Conservation (phyloP, 2,888 invertebrate species). For the Xylota segnis region DNA sequence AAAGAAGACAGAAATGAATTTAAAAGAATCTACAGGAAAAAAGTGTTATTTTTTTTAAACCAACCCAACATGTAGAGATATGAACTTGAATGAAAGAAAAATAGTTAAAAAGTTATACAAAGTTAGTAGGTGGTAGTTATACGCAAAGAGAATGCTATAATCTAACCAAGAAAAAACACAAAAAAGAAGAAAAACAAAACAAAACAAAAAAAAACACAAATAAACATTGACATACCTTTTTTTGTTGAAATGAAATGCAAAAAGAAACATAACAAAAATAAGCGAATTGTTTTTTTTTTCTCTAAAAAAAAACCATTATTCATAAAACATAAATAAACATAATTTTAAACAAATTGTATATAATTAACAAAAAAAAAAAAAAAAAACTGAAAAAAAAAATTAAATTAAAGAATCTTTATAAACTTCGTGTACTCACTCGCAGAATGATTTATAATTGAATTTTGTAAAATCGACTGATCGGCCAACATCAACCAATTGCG, state of each 20-base stretch:
- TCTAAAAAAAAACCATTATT: constrained; percentile 7
- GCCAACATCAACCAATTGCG: constrained; percentile 84
- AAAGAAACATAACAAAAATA: constrained; percentile 56
- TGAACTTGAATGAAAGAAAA: no score
- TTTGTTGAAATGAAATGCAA: constrained; percentile 71
- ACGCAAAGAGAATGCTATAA: constrained; percentile 60
- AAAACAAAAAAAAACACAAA: constrained; percentile 53
- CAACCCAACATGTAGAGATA: no score
- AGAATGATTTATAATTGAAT: constrained; percentile 77
- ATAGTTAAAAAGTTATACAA: no score
- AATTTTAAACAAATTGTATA: constrained; percentile 43
- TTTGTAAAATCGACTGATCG: constrained; percentile 82
- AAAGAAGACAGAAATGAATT: no score
- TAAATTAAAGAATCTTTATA: constrained; percentile 16
- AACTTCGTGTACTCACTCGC: constrained; percentile 70
- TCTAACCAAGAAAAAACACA: constrained; percentile 48
- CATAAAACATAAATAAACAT: constrained; percentile 46
- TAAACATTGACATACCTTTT: constrained; percentile 69
- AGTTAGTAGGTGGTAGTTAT: not conserved
- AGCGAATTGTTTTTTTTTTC: constrained; percentile 41
- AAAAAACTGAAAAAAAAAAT: constrained; percentile 66
- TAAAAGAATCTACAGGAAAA: no score
- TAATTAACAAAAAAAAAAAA: constrained; percentile 42
- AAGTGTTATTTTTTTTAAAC: no score
- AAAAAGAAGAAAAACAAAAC: constrained; percentile 36